Conservation (phyloP, 2,113 vertebrate genomes). For the Orycteropus afer region DNA sequence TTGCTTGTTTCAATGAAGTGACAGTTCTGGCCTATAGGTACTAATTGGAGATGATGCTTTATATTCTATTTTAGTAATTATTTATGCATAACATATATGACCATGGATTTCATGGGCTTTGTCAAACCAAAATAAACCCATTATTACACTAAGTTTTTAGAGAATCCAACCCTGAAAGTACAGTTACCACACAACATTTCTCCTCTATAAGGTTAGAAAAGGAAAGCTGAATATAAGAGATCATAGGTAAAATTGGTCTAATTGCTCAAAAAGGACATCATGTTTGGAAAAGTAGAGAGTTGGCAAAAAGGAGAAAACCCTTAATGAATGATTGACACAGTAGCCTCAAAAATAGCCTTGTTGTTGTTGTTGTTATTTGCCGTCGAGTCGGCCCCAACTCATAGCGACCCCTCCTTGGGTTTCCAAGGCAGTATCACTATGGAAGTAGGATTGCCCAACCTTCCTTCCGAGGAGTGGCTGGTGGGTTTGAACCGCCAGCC, state of each 20-base stretch:
- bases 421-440: too few species aligned
- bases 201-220: background rate
- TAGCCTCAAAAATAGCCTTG: background rate
- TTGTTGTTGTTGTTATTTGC: too few species aligned
- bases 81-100: background rate
- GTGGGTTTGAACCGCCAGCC: too few species aligned
- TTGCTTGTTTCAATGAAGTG: conserved; percentile 12
- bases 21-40: background rate
- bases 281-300: background rate
- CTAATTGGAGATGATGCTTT: conserved; percentile 11
- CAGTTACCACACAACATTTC: background rate
- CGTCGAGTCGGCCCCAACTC: too few species aligned
- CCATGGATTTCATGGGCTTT: conserved; percentile 1
- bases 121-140: background rate
- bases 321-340: background rate
- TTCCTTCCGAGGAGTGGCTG: too few species aligned
- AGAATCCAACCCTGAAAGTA: background rate
- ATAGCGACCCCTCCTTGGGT: too few species aligned
- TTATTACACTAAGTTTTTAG: background rate
- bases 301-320: background rate
- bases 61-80: conserved; percentile 30
- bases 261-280: background rate
- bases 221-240: background rate
- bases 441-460: too few species aligned
- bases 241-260: background rate